These are phyloP conservation scores for Atopsyche davidsoni DNA, from an alignment of 1,140 invertebrate genomes.

Conservation along the genomic window DNA sequence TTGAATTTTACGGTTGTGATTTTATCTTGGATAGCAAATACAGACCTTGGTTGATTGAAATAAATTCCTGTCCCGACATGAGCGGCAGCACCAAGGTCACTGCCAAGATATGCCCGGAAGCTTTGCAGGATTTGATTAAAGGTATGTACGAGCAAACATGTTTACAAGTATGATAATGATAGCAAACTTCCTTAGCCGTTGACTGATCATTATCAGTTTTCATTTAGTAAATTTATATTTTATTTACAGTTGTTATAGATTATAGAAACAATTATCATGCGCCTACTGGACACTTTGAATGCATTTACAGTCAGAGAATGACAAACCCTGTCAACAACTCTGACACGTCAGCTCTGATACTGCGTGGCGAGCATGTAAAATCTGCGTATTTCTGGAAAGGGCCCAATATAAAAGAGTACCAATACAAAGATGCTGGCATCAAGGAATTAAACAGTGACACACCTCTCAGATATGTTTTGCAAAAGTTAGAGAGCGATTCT, in stretches of 20 bases:
- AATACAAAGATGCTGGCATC: background rate
- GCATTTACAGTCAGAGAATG: constrained; percentile 41
- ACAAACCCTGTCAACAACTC: constrained; percentile 33
- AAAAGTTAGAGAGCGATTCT: background rate
- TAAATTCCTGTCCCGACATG: constrained; percentile 86
- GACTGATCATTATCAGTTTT: too few species aligned
- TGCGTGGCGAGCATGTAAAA: constrained; percentile 1
- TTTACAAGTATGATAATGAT: background rate
- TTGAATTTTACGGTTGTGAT: constrained; percentile 90
- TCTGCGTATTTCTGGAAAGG: background rate
- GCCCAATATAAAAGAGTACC: background rate
- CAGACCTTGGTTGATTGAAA: constrained; percentile 87
- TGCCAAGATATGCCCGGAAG: constrained; percentile 70
- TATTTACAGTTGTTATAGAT: constrained; percentile 51
- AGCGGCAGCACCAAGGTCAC: constrained; percentile 77
- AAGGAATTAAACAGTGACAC: background rate
- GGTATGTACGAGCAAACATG: constrained; percentile 51
- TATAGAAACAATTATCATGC: constrained; percentile 43
- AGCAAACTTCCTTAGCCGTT: too few species aligned
- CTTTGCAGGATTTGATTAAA: constrained; percentile 83
- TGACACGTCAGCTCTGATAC: constrained; percentile 11
- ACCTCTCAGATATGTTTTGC: background rate
- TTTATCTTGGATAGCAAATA: constrained; percentile 84
- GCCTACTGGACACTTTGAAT: constrained; percentile 53
- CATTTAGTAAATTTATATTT: background rate